Percentiles rank a stretch among this genome's conserved stretches.
phyloP scores from a whole-genome alignment of 2,888 invertebrate species.

The Lottia scabra region DNA sequence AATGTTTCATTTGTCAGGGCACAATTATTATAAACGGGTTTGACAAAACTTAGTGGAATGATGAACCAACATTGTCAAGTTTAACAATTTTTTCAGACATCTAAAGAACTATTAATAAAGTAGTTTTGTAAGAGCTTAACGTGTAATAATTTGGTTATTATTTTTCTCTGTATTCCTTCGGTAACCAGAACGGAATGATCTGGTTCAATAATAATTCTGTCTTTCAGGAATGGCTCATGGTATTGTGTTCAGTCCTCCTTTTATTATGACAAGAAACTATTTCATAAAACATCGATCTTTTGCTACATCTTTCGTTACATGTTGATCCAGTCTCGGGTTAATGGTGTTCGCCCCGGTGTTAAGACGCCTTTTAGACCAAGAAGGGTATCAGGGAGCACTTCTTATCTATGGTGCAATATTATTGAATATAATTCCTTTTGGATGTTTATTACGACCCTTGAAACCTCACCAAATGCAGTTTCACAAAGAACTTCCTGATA shows the following conservation, averaged over 20 bases:
- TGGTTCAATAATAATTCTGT: too few species aligned
- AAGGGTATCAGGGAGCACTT: neutral
- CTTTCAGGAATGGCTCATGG: neutral
- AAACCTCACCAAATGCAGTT: neutral
- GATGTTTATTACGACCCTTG: neutral
- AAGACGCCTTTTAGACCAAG: neutral
- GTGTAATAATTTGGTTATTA: too few species aligned
- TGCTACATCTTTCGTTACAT: neutral
- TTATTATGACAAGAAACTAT: neutral
- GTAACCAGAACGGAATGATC: too few species aligned
- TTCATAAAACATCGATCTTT: neutral
- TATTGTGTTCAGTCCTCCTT: neutral
- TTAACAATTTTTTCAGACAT: too few species aligned
- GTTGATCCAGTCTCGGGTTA: neutral
- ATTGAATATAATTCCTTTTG: neutral
- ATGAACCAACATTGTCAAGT: too few species aligned
- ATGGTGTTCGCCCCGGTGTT: neutral
- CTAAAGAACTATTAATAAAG: too few species aligned
- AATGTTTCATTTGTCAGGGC: too few species aligned
- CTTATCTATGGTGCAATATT: neutral
- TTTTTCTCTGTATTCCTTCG: too few species aligned
- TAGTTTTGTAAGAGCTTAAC: too few species aligned
- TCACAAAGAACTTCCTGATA: neutral
- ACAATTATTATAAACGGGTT: too few species aligned
- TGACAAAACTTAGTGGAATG: too few species aligned